Evolutionary conservation across 2,888 invertebrate genomes (phyloP), one percentile per base, ranked within the genome.

Genomic region (Lasiommata megera): DNA sequence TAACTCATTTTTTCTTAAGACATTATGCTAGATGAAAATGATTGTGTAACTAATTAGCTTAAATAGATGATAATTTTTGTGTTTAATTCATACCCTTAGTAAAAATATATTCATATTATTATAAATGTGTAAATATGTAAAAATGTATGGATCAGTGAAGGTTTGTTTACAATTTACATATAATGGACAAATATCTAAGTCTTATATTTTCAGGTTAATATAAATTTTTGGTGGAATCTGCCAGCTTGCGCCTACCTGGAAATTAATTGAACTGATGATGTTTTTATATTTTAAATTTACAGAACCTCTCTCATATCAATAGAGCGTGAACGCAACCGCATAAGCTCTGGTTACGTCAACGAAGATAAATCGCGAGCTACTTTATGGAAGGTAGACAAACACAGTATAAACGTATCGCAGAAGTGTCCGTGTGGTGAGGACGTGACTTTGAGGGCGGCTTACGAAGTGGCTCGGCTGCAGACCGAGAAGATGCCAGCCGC

Each of bases 261-360:
- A 23, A 5, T 23, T 5, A 23, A 23, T 5, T 23, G 2, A 23
- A 23, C 31, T 7, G 11, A 36, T 54, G 12, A 36, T 9, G 7
- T 12, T 47, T 3, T 28, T 23, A 29, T 28, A 16, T n/a, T 29
- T n/a, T 14, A 14, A 18, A 37, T 29, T 46, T 65, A 63, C 67
- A 90, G 89, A 64, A 81, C 80, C 31, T 88, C 88, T 5, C 60
- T 88, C 44, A 78, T 74, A 66, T 82, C 82, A 12, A 69, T 87
- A n/a, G 86, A 89, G 55, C 69, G 81, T 7, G 87, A 82, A 64
- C 71, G 77, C 16, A 67, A 69, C 37, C 68, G 73, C n/a, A 63
- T 89, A 14, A 69, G 73, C 1, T 66, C 67, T 7, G 74, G 79
- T 16, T 81, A 78, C 56, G 61, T 61, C 1, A 79, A 85, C 0